phyloP scores from a whole-genome alignment of 64 coral and sea anemone species.

The Platygyra sinensis region DNA sequence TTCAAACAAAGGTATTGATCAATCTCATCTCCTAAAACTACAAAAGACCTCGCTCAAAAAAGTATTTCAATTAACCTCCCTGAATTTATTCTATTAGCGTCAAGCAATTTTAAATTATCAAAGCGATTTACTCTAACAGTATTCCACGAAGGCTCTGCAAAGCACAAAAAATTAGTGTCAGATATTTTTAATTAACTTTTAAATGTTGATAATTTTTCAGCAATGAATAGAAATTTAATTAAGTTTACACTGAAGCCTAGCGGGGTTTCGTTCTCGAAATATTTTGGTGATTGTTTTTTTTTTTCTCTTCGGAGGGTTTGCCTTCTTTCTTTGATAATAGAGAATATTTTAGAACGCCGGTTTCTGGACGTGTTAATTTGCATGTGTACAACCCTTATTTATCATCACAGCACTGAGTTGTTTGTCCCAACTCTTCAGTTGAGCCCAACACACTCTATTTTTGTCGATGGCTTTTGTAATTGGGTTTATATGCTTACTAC shows the following conservation, averaged over 20 bases:
- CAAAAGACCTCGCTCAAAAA: too few species aligned
- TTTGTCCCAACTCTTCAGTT: not conserved
- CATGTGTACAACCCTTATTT: too few species aligned
- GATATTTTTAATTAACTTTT: conserved; percentile 5
- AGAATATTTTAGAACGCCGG: not conserved
- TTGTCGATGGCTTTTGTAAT: too few species aligned
- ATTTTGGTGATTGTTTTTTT: too few species aligned
- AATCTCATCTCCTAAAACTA: too few species aligned
- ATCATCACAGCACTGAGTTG: too few species aligned
- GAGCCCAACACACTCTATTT: not conserved
- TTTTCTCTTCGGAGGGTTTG: too few species aligned
- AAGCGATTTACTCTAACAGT: too few species aligned
- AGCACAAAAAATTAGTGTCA: not conserved
- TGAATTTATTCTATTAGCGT: too few species aligned
- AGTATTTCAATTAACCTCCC: too few species aligned
- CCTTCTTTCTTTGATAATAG: not conserved
- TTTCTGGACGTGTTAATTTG: not conserved
- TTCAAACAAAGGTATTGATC: not conserved
- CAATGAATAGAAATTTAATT: conserved; percentile 37
- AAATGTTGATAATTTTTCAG: not conserved
- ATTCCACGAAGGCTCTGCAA: not conserved
- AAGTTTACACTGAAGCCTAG: not conserved
- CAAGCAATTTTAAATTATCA: too few species aligned
- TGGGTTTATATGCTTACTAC: too few species aligned
- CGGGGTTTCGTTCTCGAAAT: not conserved